phyloP scores from a whole-genome alignment of 2,888 invertebrate genomes.

The Acronicta psi region DNA sequence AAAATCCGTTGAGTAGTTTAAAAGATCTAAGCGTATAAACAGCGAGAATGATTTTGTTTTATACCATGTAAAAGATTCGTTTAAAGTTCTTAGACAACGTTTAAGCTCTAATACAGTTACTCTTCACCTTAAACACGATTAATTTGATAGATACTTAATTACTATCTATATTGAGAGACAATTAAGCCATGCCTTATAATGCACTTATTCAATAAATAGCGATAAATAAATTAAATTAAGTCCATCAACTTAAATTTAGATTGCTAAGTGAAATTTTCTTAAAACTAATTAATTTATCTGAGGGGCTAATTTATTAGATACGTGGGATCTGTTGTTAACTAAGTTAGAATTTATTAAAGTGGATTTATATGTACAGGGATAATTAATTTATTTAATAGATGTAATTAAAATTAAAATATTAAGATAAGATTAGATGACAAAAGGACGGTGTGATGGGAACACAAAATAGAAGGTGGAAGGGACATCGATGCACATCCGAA shows the following conservation, averaged over 20 bases:
- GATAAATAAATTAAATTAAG: not conserved
- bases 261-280: conserved; percentile 1
- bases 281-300: not conserved
- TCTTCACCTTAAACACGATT: not conserved
- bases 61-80: no score
- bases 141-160: not conserved
- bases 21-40: no score
- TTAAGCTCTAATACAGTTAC: no score
- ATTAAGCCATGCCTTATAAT: not conserved
- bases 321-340: conserved; percentile 1
- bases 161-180: not conserved
- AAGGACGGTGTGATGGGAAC: no score
- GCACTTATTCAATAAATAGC: not conserved
- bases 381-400: not conserved
- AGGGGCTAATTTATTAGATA: not conserved
- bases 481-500: no score
- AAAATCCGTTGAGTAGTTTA: no score
- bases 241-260: not conserved
- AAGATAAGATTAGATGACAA: no score
- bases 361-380: conserved; percentile 1
- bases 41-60: no score
- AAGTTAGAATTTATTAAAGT: conserved; percentile 1
- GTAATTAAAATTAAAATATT: not conserved
- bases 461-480: no score
- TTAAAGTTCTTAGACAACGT: no score